Base-by-base conservation (phyloP, 2,888 invertebrate genomes). In the Tiliacea aurago region DNA sequence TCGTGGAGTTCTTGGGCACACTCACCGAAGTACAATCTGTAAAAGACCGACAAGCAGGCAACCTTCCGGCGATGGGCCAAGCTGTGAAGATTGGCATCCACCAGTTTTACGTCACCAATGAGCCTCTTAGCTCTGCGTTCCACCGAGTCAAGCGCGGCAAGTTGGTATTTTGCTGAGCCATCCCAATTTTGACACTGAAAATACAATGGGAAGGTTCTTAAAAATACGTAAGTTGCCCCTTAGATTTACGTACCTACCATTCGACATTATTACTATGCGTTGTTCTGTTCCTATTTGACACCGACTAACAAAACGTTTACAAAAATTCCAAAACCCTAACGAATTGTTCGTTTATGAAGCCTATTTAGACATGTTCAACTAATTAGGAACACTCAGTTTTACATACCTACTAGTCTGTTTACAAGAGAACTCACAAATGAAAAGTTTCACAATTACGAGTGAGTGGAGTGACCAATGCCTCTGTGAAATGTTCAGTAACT, bases 401-500 rank as follows among this genome's bases (percentile, higher is more conserved):
- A 63, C n/a, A n/a, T 28, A 41, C 7, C n/a, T n/a, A 77, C 49
- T 18, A 59, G 47, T 68, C 51, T 67, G 77, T 33, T 61, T 33
- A 69, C 81, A 78, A 80, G 43, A 63, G 23, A 49, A 53, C 11
- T 58, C 15, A 69, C 66, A 67, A 76, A 59, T 37, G 56, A 55
- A 76, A 53, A 53, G 56, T 69, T 83, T 43, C 80, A 65, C 33
- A 80, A 82, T 58, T 10, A 33, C 75, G 11, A 70, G 33, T n/a
- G n/a, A n/a, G n/a, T n/a, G n/a, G n/a, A n/a, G n/a, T 70, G 70
- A 59, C 67, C 72, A 65, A 53, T 66, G 66, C 37, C 49, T 69
- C 59, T 70, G 70, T 80, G 69, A 74, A 74, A 84, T 71, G 33
- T 70, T 71, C 70, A 81, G 66, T 63, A 76, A 67, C 68, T 83